These are phyloP conservation scores for Trididemnum clinides DNA, from an alignment of 23 tunicate genomes.

Conservation along the genomic window DNA sequence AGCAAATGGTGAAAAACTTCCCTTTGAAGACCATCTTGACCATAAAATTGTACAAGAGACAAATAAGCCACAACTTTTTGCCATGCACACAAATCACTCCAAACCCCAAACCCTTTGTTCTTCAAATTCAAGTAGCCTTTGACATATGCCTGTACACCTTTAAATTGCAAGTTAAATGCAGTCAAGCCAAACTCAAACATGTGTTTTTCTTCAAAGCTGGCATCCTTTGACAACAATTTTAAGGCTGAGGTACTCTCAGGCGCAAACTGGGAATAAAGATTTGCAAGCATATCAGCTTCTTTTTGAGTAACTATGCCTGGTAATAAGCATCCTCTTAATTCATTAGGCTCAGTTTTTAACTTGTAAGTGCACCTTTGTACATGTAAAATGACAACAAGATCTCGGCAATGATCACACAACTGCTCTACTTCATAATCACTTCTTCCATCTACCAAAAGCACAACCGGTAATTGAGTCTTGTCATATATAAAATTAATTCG, in stretches of 20 bases:
- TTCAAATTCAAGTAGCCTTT: conserved; percentile 37
- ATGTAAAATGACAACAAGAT: conserved; percentile 5
- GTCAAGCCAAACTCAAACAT: conserved; percentile 37
- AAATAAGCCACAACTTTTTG: conserved; percentile 48
- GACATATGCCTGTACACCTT: conserved; percentile 51
- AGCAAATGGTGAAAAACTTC: conserved; percentile 19
- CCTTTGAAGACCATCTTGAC: conserved; percentile 32
- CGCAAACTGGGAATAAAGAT: background rate
- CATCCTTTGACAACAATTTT: background rate
- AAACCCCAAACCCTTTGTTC: background rate
- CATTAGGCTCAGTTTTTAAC: background rate
- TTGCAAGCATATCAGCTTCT: background rate
- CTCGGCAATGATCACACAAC: background rate
- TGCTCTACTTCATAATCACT: conserved; percentile 17
- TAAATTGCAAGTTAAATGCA: conserved; percentile 54
- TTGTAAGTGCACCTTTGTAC: conserved; percentile 17
- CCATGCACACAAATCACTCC: background rate
- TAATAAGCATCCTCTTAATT: background rate
- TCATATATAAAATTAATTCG: conserved; percentile 23
- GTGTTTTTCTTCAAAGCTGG: background rate
- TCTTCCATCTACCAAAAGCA: conserved; percentile 48
- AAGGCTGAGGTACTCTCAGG: background rate
- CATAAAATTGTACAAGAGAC: conserved; percentile 51
- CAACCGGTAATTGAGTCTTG: conserved; percentile 15
- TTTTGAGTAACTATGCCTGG: background rate